Evolutionary conservation across 2,113 vertebrate species (phyloP), one percentile per base, ranked within the genome.

Genomic region (Zosterops borbonicus): DNA sequence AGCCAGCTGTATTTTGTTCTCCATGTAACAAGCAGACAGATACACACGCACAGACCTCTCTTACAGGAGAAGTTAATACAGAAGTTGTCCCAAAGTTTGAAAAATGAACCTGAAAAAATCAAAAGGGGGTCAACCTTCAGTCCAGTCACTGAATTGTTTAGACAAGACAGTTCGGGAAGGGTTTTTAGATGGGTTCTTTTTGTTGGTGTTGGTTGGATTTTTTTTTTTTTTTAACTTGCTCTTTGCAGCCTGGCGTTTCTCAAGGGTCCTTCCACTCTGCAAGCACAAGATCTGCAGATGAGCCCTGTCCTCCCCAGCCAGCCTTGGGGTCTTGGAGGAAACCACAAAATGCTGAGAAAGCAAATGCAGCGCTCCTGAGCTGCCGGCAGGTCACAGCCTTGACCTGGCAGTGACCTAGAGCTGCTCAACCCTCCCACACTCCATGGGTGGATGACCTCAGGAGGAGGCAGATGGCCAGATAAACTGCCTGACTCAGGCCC

Each of bases 291-390:
- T 39, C 74, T 70, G 41, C 21, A 27, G 55, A 59, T 35, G 37
- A 70, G 59, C 12, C 29, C 65, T 37, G 27, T 60, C 12, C 49
- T 42, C 39, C 47, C 17, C 62, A 78, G 69, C 33, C 27, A 82
- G 52, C 62, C 35, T 23, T 31, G 4, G 2, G 63, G 80, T 83
- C 77, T 56, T 1, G 2, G 35, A 11, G 37, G 19, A 87, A 81
- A 49, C 16, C 31, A 46, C 0, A 0, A 21, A 68, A 68, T 0
- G 2, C 18, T 3, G 9, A 47, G 29, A 75, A 68, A 59, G 12
- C 0, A 0, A 63, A 81, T 0, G 0, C 24, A 27, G 42, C 0
- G 0, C 41, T 64, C 33, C 55, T 53, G 50, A 63, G 39, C 62
- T 39, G 20, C 59, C 0, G 0, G 37, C 14, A 11, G 56, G 62